Conservation (phyloP, 2,888 invertebrate genomes). For the Drosophila robusta region DNA sequence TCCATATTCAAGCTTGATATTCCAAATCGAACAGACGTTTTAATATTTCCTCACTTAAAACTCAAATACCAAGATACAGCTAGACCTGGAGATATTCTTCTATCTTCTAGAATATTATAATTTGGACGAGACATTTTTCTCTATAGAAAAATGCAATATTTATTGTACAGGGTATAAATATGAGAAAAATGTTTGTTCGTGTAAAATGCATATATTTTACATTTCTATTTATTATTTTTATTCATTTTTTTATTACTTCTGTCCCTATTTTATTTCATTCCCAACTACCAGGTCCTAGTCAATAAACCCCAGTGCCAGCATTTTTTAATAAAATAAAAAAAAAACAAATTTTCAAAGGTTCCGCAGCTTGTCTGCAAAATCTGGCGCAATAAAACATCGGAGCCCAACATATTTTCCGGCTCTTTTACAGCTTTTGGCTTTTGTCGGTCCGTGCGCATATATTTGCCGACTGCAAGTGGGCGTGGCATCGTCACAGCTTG, state of each 20-base stretch:
- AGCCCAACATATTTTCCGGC: constrained; percentile 18
- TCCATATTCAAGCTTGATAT: not conserved
- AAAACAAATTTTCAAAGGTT: constrained; percentile 16
- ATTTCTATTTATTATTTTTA: no score
- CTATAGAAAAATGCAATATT: no score
- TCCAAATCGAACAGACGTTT: not conserved
- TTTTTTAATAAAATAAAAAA: constrained; percentile 41
- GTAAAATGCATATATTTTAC: no score
- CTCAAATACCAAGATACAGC: no score
- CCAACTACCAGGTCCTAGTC: not conserved
- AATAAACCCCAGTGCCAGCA: constrained; percentile 17
- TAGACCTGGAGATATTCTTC: no score
- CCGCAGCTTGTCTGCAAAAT: not conserved
- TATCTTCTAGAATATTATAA: no score
- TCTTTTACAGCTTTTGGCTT: constrained; percentile 28
- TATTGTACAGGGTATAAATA: no score
- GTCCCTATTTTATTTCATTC: no score
- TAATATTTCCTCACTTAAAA: not conserved
- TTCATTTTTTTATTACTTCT: not conserved
- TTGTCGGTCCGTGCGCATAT: not conserved
- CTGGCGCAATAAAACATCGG: constrained; percentile 21
- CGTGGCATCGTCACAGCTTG: constrained; percentile 42
- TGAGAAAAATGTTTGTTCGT: no score
- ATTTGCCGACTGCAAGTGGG: constrained; percentile 2
- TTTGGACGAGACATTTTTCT: no score